A percentile compares a stretch with the other conserved stretches of the same genome.
Conservation (phyloP, 2,113 vertebrate species). For the Cryptomyrus ogoouensis region DNA sequence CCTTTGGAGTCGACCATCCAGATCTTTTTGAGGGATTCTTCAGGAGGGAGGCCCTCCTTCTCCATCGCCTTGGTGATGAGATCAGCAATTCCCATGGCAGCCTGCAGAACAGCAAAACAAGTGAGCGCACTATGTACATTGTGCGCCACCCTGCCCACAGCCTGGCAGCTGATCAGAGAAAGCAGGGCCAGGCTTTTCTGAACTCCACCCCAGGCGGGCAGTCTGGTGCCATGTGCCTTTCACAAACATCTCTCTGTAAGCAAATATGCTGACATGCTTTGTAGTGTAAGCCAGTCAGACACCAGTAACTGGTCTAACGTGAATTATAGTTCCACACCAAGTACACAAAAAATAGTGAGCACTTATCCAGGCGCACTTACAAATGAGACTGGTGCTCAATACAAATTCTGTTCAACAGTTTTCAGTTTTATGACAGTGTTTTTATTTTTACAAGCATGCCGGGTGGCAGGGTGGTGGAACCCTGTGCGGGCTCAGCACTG, state of each 20-base stretch:
- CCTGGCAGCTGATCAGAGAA: constrained; percentile 12
- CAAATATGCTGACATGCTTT: not conserved
- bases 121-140: not conserved
- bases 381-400: constrained; percentile 8
- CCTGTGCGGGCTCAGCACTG: not conserved
- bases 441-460: constrained; percentile 13
- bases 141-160: not conserved
- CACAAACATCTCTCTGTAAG: not conserved
- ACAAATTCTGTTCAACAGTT: not conserved
- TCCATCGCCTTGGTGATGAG: constrained; percentile 90
- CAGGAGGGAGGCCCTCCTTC: constrained; percentile 75
- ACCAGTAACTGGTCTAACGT: not conserved
- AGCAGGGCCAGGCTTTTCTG: not conserved
- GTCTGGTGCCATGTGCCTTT: not conserved
- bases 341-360: not conserved
- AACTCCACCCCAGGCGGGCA: not conserved
- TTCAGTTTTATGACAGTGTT: constrained; percentile 7
- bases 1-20: constrained; percentile 99
- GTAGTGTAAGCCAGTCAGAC: not conserved
- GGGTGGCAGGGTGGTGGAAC: not conserved
- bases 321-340: not conserved
- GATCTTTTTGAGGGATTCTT: constrained; percentile 74
- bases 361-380: not conserved
- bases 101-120: constrained; percentile 55
- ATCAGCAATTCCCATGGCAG: constrained; percentile 91